Evolutionary conservation across 2,113 vertebrate species (phyloP).

Genomic region (Emberiza fucata): DNA sequence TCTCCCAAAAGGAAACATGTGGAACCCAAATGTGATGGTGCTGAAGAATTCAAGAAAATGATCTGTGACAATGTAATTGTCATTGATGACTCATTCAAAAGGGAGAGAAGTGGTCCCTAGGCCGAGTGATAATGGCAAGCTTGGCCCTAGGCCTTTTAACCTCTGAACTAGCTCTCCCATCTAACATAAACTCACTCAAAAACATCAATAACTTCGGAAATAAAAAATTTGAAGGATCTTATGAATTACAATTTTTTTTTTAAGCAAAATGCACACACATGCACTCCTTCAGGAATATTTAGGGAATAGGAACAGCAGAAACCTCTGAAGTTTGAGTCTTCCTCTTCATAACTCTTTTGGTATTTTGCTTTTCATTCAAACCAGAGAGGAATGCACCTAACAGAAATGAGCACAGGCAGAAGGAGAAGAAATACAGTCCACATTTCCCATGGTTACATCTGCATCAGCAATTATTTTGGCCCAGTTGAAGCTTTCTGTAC

Average conservation of each 20-base stretch:
- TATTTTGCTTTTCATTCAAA: neutral
- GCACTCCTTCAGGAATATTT: neutral
- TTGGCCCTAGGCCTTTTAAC: neutral
- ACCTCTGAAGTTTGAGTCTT: neutral
- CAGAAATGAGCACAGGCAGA: neutral
- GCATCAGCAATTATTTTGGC: neutral
- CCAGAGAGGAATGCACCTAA: neutral
- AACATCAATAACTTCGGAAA: neutral
- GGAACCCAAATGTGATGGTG: neutral
- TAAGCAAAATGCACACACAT: rapidly evolving
- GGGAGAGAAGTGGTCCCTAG: neutral
- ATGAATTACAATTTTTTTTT: neutral
- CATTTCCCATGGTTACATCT: neutral
- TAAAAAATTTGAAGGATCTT: neutral
- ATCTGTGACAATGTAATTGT: neutral
- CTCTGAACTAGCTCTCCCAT: neutral
- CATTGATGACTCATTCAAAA: neutral
- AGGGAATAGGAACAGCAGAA: neutral
- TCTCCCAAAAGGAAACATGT: neutral
- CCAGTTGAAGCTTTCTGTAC: neutral
- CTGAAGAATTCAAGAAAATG: neutral
- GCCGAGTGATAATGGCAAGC: neutral
- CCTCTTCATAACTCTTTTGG: neutral
- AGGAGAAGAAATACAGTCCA: neutral
- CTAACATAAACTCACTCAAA: neutral